Evolutionary conservation across 2,888 invertebrate genomes (phyloP), one percentile per base, ranked within the genome.

Genomic region (Uloborus plumipes): DNA sequence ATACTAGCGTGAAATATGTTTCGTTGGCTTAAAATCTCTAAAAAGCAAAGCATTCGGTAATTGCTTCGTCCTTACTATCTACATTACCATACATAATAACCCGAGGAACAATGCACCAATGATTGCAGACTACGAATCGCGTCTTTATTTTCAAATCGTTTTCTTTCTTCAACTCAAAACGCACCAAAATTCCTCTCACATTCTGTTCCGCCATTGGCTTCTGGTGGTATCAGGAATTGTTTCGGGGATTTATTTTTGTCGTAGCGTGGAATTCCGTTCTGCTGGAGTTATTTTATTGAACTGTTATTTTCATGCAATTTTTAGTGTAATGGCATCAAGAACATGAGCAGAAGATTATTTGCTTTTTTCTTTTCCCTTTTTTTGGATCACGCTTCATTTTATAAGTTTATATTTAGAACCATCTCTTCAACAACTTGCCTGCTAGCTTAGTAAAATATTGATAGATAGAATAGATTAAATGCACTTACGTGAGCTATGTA

Each of bases 51-150:
- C 65, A 58, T 16, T 58, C 65, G 47, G 59, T 75, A 75, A 75
- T 75, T 75, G 67, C 26, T 50, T 53, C 47, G 39, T 75, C 58
- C 67, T 20, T 74, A 22, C 31, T 49, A 31, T 67, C 75, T 75
- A 49, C 2, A 78, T 78, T 78, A 78, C 70, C 64, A 70, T 71
- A 75, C 55, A 58, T 64, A 64, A 49, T 71, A 55, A 78, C 70
- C 64, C 39, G 49, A 9, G 58, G 65, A 64, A 78, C 77, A 78
- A 78, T 78, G 49, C 70, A 50, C 51, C 39, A 39, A 9, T 39
- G 20, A 26, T 59, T 67, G 51, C 50, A 22, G 51, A 18, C 58
- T 39, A 20, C 55, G 51, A 16, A 67, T 67, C 49, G 39, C 18
- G n/a, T 49, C 39, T 39, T 39, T 39, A 39, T 39, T 39, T 39